Evolutionary conservation across 2,113 vertebrate genomes (phyloP).

Genomic region (Planiliza haematocheilus): DNA sequence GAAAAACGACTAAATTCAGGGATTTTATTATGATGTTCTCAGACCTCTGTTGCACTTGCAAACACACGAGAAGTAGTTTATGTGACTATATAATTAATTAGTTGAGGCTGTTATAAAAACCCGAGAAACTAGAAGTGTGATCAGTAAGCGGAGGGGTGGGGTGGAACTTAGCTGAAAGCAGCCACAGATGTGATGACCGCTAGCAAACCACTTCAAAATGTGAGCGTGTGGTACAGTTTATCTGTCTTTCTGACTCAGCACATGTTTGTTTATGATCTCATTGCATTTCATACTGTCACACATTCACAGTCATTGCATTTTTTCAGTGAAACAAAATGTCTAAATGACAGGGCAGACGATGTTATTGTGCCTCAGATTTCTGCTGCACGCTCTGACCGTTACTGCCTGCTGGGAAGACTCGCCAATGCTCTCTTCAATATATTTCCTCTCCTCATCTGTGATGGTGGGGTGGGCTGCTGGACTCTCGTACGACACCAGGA

Average conservation of each 20-base stretch:
- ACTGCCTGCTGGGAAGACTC: slow-evolving; percentile 87
- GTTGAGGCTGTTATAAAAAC: background rate
- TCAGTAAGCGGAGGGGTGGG: background rate
- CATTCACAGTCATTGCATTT: too few species aligned
- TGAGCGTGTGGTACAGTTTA: background rate
- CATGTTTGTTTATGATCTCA: background rate
- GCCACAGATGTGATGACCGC: background rate
- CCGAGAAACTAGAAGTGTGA: background rate
- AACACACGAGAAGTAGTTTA: background rate
- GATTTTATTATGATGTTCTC: background rate
- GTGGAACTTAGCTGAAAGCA: background rate
- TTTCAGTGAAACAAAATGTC: too few species aligned
- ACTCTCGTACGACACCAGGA: slow-evolving; percentile 97
- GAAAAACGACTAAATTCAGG: background rate
- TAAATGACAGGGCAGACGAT: background rate
- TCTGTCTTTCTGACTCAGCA: slow-evolving; percentile 2
- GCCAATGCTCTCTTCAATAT: slow-evolving; percentile 98
- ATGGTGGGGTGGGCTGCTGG: slow-evolving; percentile 97
- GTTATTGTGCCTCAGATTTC: too few species aligned
- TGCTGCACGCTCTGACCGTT: slow-evolving; percentile 56
- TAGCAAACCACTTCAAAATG: background rate
- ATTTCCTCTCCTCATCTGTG: slow-evolving; percentile 93
- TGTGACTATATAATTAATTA: too few species aligned
- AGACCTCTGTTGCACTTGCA: background rate
- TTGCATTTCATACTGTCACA: too few species aligned